phyloP scores from a whole-genome alignment of 2,797 vertebrate genomes.

The Pangasius djambal region DNA sequence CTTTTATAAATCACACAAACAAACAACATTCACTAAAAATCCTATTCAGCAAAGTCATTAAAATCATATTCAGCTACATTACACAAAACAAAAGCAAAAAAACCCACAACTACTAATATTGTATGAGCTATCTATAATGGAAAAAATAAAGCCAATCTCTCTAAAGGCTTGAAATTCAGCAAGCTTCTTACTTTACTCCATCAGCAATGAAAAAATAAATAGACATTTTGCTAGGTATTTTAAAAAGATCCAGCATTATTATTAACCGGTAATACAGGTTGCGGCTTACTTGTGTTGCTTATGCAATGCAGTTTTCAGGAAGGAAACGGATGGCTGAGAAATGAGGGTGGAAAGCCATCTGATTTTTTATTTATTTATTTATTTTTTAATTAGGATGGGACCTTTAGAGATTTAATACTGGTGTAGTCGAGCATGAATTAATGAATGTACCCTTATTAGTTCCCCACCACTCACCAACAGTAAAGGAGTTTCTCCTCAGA shows the following conservation, averaged over 20 bases:
- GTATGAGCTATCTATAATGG: background rate
- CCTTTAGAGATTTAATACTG: background rate
- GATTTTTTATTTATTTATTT: background rate
- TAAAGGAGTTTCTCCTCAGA: background rate
- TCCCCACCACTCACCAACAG: conserved; percentile 2
- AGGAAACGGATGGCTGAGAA: background rate
- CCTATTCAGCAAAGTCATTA: background rate
- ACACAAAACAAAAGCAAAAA: background rate
- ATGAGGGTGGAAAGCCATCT: background rate
- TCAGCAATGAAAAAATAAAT: background rate
- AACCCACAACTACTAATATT: background rate
- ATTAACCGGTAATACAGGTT: background rate
- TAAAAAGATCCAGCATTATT: background rate
- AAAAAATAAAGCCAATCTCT: background rate
- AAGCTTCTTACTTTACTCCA: background rate
- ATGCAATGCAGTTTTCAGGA: background rate
- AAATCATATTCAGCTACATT: background rate
- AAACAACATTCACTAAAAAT: background rate
- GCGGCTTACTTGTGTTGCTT: background rate
- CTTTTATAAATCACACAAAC: background rate
- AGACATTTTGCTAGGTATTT: background rate
- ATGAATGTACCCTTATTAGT: background rate
- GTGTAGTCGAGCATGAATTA: background rate
- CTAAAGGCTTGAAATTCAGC: background rate
- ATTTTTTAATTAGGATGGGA: background rate